Percentiles rank a stretch among this genome's conserved stretches.
These are phyloP conservation scores for Acrobasis suavella DNA, from an alignment of 2,888 invertebrate species.

Conservation along the genomic window DNA sequence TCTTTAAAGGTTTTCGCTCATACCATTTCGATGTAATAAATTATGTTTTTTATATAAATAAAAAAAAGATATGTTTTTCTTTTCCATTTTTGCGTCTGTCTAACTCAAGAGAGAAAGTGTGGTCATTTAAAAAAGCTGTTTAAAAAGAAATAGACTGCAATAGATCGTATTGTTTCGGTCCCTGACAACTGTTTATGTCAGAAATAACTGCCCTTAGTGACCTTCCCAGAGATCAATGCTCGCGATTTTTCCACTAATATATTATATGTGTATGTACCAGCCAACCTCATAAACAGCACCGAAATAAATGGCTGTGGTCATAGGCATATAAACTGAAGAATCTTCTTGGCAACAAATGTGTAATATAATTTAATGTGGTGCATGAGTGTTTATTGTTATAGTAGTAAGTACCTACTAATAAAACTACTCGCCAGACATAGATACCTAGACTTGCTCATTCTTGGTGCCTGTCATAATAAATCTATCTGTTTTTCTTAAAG, in stretches of 20 bases:
- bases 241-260: neutral
- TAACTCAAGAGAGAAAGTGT: too few relatives aligned
- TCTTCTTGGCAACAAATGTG: constrained; percentile 11
- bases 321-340: constrained; percentile 5
- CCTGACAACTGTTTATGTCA: neutral
- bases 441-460: too few relatives aligned
- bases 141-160: neutral
- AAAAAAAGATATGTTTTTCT: too few relatives aligned
- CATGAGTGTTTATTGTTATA: neutral
- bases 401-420: neutral
- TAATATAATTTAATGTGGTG: neutral
- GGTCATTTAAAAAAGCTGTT: too few relatives aligned
- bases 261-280: neutral
- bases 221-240: constrained; percentile 12
- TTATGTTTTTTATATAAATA: too few relatives aligned
- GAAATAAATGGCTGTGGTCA: constrained; percentile 9
- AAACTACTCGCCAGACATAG: neutral
- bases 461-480: too few relatives aligned
- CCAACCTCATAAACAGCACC: neutral
- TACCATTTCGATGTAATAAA: too few relatives aligned
- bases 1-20: too few relatives aligned
- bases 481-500: too few relatives aligned
- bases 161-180: neutral
- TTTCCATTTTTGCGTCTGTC: too few relatives aligned
- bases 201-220: constrained; percentile 7